phyloP scores from a whole-genome alignment of 2,113 vertebrate genomes.

The Gnathonemus longibarbis region DNA sequence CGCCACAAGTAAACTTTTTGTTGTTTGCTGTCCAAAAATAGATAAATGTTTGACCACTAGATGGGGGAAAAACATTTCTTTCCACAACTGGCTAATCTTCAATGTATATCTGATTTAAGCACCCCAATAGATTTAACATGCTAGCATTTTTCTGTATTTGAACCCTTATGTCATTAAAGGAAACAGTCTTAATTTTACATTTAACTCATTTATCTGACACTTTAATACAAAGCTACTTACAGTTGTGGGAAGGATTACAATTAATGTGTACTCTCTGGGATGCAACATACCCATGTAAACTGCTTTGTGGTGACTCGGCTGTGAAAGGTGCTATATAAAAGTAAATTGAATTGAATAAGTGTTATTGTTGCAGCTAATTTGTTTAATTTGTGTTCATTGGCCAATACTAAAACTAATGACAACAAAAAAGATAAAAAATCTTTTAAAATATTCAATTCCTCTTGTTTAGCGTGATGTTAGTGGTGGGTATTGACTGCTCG shows the following conservation, averaged over 20 bases:
- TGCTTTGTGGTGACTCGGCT: background rate
- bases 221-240: background rate
- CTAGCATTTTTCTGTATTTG: background rate
- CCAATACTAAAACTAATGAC: background rate
- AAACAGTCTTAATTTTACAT: background rate
- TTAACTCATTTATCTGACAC: background rate
- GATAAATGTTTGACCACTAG: background rate
- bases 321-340: background rate
- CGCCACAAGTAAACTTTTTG: background rate
- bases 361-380: background rate
- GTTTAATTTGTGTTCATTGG: background rate
- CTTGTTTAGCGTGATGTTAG: background rate
- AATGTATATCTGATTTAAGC: background rate
- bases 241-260: background rate
- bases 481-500: background rate
- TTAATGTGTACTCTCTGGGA: background rate
- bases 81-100: background rate
- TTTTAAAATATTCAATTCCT: background rate
- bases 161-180: background rate
- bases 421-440: background rate
- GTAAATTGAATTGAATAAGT: background rate
- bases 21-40: background rate
- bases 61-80: slow-evolving; percentile 2
- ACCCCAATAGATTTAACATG: background rate
- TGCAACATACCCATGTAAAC: background rate